Percentiles rank a stretch among this genome's conserved stretches.
Evolutionary conservation across 2,113 vertebrate species (phyloP).

Genomic region (Thamnophis sirtalis): DNA sequence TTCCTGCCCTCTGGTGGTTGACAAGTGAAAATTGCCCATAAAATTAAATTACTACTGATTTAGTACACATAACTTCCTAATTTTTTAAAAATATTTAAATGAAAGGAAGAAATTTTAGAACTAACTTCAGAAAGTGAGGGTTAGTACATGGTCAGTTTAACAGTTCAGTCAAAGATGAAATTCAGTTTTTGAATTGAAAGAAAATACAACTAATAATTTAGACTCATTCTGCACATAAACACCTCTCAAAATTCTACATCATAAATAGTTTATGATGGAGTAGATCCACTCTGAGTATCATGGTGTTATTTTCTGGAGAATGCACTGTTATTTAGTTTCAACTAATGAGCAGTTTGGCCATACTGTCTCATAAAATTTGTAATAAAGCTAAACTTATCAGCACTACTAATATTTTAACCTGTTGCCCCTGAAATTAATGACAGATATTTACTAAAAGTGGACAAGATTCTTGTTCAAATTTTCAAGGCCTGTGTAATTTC

Average conservation of each 20-base stretch:
- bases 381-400: background rate
- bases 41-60: constrained; percentile 24
- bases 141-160: background rate
- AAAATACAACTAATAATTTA: background rate
- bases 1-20: constrained; percentile 78
- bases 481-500: background rate
- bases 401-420: too few species aligned
- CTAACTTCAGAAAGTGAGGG: background rate
- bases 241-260: background rate
- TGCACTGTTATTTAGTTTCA: constrained; percentile 26
- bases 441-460: background rate
- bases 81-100: constrained; percentile 40
- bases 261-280: background rate
- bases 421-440: constrained; percentile 1
- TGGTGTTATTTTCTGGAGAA: background rate
- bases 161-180: background rate
- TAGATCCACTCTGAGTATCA: background rate
- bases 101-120: background rate
- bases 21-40: constrained; percentile 55
- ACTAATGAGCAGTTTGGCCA: background rate
- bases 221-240: background rate
- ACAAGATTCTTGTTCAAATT: background rate
- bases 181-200: background rate
- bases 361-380: background rate
- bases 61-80: constrained; percentile 47